These are phyloP conservation scores for Danionella cerebrum DNA, from an alignment of 2,113 vertebrate species.

Conservation along the genomic window DNA sequence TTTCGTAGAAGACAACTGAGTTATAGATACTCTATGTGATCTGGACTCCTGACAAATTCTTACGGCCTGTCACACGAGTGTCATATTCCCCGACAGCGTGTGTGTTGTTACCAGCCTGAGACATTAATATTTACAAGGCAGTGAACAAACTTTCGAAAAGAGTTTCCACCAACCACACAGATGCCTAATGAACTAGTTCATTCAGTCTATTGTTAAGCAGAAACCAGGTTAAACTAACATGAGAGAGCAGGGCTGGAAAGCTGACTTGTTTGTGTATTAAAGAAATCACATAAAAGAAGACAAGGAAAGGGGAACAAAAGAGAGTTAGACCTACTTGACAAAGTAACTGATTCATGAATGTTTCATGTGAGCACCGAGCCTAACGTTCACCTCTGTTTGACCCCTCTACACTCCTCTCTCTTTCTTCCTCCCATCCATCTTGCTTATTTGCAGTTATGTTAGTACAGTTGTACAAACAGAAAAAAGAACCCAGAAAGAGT, in stretches of 20 bases:
- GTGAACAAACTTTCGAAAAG: slow-evolving; percentile 38
- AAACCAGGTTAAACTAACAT: slow-evolving; percentile 18
- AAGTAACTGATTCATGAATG: slow-evolving; percentile 39
- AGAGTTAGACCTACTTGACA: slow-evolving; percentile 42
- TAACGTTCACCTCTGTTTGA: slow-evolving; percentile 51
- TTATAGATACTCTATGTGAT: background rate
- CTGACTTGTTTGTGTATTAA: slow-evolving; percentile 19
- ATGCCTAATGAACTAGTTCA: background rate
- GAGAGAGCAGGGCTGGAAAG: background rate
- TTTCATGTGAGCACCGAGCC: slow-evolving; percentile 49
- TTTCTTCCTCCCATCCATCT: background rate
- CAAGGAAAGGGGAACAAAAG: slow-evolving; percentile 34
- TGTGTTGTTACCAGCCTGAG: slow-evolving; percentile 16
- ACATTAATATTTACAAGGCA: slow-evolving; percentile 33
- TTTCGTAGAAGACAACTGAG: background rate
- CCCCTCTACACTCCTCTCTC: slow-evolving; percentile 51
- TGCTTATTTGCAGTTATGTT: background rate
- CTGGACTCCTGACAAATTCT: slow-evolving; percentile 24
- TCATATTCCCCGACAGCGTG: slow-evolving; percentile 15
- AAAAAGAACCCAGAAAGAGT: background rate
- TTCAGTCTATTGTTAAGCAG: slow-evolving; percentile 24
- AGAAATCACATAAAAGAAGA: slow-evolving; percentile 12
- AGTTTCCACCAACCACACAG: slow-evolving; percentile 34
- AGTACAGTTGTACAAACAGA: background rate
- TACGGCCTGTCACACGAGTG: slow-evolving; percentile 36